These are phyloP conservation scores for Trichomalopsis sarcophagae DNA, from an alignment of 1,140 invertebrate species.

Conservation along the genomic window DNA sequence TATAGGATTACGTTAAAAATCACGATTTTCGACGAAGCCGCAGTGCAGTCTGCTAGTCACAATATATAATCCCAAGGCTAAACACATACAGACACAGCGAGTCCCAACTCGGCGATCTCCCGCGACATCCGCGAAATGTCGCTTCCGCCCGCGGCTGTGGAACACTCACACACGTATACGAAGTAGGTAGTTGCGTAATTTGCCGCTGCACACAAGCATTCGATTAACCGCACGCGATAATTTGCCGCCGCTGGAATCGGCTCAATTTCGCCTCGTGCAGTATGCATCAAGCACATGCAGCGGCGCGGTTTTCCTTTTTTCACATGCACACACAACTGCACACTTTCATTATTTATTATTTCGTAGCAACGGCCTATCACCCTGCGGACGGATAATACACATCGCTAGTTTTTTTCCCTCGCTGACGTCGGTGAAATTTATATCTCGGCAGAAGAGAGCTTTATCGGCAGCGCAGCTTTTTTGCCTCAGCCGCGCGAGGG, in stretches of 20 bases:
- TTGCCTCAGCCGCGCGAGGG: background rate
- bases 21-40: too few relatives aligned
- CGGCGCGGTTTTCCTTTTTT: background rate
- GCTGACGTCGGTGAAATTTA: background rate
- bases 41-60: too few relatives aligned
- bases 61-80: too few relatives aligned
- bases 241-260: background rate
- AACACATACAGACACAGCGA: background rate
- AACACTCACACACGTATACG: background rate
- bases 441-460: background rate
- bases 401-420: too few relatives aligned
- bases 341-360: background rate
- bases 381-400: too few relatives aligned
- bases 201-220: background rate
- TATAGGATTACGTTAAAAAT: too few relatives aligned
- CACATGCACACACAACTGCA: background rate
- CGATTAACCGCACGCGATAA: constrained; percentile 52
- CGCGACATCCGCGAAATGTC: background rate
- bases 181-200: constrained; percentile 36
- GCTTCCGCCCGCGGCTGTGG: background rate
- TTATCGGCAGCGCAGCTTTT: background rate
- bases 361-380: too few relatives aligned
- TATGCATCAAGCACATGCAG: background rate
- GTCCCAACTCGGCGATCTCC: background rate
- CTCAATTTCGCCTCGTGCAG: background rate